Evolutionary conservation across 2,797 vertebrate species (phyloP), one percentile per base, ranked within the genome.

Genomic region (Myoxocephalus aenaeus): DNA sequence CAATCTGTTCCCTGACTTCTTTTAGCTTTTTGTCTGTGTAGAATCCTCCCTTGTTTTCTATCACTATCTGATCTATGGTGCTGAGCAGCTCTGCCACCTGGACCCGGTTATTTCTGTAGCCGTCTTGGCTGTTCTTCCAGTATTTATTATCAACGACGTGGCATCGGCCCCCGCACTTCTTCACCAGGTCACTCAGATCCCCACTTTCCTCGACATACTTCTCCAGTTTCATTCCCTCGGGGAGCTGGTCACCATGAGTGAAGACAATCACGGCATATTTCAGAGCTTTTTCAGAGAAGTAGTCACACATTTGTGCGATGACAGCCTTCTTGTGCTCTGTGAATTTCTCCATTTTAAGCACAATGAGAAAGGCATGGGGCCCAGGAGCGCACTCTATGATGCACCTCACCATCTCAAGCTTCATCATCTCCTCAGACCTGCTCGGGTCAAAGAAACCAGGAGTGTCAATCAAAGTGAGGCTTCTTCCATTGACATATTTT

Each of bases 181-280:
- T 25, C 20, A 78, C 2, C 12, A 82, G 46, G 17, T 78, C 29
- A 1, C 18, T 67, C 38, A 90, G 67, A 3, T 5, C 4, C 3
- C 69, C 0, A 11, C 22, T 87, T 1, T 65, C 2, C 0, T 5
- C 0, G 13, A 86, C 58, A 15, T 72, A 87, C 1, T 83, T 56
- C 3, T 83, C 15, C 4, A 87, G 83, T 1, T 3, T 68, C 51
- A 0, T 40, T 4, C 62, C 76, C 1, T 72, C 65, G 0, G 18
- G 51, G 5, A 89, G 78, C 66, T 86, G 77, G 69, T 86, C 87
- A 17, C 82, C 84, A 4, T 85, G 84, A 14, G 82, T 83, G 65
- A 89, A 87, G 58, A 89, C 70, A 0, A 85, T 22, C 1, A 40
- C 42, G 4, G 73, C 48, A 0, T 73, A 71, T 25, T 75, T 58